phyloP scores from a whole-genome alignment of 2,888 invertebrate species.

The Drosophila stalkeri region DNA sequence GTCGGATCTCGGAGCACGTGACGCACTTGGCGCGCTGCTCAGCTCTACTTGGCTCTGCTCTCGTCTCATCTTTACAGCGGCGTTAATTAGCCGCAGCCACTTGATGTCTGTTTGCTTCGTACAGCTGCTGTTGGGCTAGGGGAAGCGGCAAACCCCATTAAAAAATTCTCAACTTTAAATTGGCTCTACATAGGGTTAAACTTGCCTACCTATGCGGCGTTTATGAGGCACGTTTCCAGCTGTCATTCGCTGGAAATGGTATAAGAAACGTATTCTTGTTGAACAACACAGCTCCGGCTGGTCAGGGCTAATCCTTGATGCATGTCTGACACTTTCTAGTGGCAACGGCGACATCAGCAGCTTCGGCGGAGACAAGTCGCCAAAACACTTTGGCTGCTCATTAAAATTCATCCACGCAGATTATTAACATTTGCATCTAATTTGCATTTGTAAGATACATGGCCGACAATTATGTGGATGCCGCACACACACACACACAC shows the following conservation, averaged over 20 bases:
- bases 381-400: slow-evolving; percentile 76
- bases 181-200: slow-evolving; percentile 51
- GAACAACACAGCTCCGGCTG: slow-evolving; percentile 30
- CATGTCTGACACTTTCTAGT: slow-evolving; percentile 65
- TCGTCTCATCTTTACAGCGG: slow-evolving; percentile 58
- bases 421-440: slow-evolving; percentile 80
- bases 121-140: slow-evolving; percentile 51
- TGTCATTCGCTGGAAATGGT: slow-evolving; percentile 47
- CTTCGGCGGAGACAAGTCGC: slow-evolving; percentile 55
- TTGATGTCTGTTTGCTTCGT: slow-evolving; percentile 56
- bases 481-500: slow-evolving; percentile 44
- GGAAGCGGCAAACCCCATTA: slow-evolving; percentile 3
- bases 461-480: slow-evolving; percentile 79
- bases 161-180: slow-evolving; percentile 54
- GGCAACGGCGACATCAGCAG: slow-evolving; percentile 5
- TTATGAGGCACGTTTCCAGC: slow-evolving; percentile 58
- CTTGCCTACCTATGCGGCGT: slow-evolving; percentile 40
- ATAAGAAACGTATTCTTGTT: slow-evolving; percentile 10
- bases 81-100: slow-evolving; percentile 81
- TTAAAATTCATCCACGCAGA: slow-evolving; percentile 81
- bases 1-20: slow-evolving; percentile 64
- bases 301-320: slow-evolving; percentile 70
- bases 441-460: slow-evolving; percentile 81
- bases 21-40: slow-evolving; percentile 32
- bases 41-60: neutral